Conservation (phyloP, 1,140 invertebrate genomes). For the Lutraria rhynchaena region DNA sequence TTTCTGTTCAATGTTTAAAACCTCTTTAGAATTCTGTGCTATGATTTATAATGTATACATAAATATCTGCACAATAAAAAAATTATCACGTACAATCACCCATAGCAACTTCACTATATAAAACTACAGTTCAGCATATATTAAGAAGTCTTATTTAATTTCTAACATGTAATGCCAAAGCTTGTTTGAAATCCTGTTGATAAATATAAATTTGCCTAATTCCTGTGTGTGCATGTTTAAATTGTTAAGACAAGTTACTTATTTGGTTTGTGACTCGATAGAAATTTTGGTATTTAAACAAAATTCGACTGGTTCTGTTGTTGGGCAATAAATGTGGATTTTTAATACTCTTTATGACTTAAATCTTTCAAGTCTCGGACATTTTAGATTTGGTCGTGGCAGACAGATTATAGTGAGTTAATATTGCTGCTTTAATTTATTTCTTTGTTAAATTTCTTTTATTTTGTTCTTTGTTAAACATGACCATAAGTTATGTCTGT, state of each 20-base stretch:
- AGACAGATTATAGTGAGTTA: too few relatives aligned
- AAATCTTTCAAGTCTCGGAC: too few relatives aligned
- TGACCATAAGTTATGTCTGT: too few relatives aligned
- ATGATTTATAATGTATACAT: slow-evolving; percentile 54
- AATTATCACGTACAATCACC: slow-evolving; percentile 35
- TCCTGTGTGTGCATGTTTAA: slow-evolving; percentile 45
- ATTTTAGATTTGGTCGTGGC: too few relatives aligned
- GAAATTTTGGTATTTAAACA: slow-evolving; percentile 46
- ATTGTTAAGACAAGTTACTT: slow-evolving; percentile 18
- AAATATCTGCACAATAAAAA: slow-evolving; percentile 21
- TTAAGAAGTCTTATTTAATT: slow-evolving; percentile 38
- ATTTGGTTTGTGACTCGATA: slow-evolving; percentile 17
- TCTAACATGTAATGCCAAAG: slow-evolving; percentile 31
- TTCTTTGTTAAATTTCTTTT: too few relatives aligned
- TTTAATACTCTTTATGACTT: background rate
- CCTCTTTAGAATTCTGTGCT: slow-evolving; percentile 20
- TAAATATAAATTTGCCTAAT: slow-evolving; percentile 46
- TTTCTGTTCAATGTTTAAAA: slow-evolving; percentile 13
- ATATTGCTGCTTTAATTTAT: too few relatives aligned
- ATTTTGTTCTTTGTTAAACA: too few relatives aligned
- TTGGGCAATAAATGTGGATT: slow-evolving; percentile 7
- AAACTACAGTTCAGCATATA: slow-evolving; percentile 36
- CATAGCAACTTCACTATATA: slow-evolving; percentile 49
- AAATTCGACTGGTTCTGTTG: slow-evolving; percentile 23
- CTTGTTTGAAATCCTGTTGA: slow-evolving; percentile 17